Base-by-base conservation (phyloP, 2,113 vertebrate species). In the Probosciger aterrimus region DNA sequence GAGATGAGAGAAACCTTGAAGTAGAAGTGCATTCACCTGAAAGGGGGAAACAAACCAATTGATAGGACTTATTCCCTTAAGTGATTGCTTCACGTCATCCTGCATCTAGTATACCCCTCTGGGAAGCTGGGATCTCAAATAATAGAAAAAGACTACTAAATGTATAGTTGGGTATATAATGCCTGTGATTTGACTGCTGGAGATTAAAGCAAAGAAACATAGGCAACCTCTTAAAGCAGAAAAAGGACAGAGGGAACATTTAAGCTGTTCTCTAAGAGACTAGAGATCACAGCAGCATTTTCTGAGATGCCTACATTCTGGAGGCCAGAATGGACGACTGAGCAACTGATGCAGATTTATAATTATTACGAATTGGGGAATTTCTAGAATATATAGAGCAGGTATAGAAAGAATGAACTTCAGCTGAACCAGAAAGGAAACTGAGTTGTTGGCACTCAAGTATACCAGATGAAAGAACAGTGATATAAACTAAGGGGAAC, bases 401-500 rank as follows among this genome's bases (percentile, higher is more conserved):
- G 1, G 0, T 49, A 69, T 25, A 14, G 78, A 41, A 84, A 77
- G 5, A 30, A 68, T 14, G 8, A 31, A 49, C 28, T 63, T 68
- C 24, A 83, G 16, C 30, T 50, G 46, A 77, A 46, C 5, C 14
- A 64, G 46, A 76, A 50, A 76, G 13, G n/a, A 79, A 76, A 37
- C 5, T 0, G 0, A 67, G 20, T 18, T 5, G 7, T 10, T 50
- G 9, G 23, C 10, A 47, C 13, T 68, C 30, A 71, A 53, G 22
- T 53, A 30, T 71, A 63, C 3, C 27, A 68, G 18, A 43, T 27
- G 31, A 84, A 11, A 62, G 14, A 39, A 46, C 24, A 82, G 6
- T 68, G 67, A 78, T 24, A 76, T 3, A 86, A 86, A 65, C 14
- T 17, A 91, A 44, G 24, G 28, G 7, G 9, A 68, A 46, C 8